Evolutionary conservation across 2,113 vertebrate species (phyloP), one percentile per base, ranked within the genome.

Genomic region (Pandion haliaetus): DNA sequence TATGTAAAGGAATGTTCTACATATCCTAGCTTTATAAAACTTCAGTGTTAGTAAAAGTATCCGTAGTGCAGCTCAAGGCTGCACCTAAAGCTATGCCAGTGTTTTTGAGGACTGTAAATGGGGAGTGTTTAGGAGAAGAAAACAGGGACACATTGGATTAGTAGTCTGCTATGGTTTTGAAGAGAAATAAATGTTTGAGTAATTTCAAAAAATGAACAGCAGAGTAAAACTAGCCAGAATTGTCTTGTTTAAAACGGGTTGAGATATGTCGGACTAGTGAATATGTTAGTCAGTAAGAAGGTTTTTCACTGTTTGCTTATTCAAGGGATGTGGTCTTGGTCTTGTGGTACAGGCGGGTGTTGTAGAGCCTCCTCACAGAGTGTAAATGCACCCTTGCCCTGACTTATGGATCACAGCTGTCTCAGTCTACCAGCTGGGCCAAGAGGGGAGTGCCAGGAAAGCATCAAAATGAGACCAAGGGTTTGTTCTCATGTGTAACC

Each of bases 341-440:
- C 42, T 70, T 0, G 0, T 77, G 62, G 49, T 76, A 36, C 25
- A 77, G 62, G 36, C 14, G 40, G 49, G 49, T 86, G 49, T 79
- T 45, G 15, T 0, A 5, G 21, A 44, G 15, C 54, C 34, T 73
- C 7, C 18, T 47, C 13, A 6, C 0, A 31, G 63, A 14, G 12
- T 5, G 10, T 78, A 25, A 83, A 50, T 40, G 47, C 6, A 44
- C 8, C 44, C 44, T 65, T 86, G 31, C 31, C 45, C 50, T 74
- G 34, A 25, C 3, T 78, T 50, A 14, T 0, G 3, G 50, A 58
- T 18, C 40, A 14, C 14, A 57, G 26, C 45, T 54, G 40, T 45
- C 45, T 34, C 14, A 70, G 14, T 17, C 17, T 44, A 40, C 12
- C 3, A 16, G 0, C 11, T 63, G 40, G 42, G 54, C 32, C 52